Evolutionary conservation across 1,140 invertebrate genomes (phyloP).

Genomic region (Heliothis subflexa): DNA sequence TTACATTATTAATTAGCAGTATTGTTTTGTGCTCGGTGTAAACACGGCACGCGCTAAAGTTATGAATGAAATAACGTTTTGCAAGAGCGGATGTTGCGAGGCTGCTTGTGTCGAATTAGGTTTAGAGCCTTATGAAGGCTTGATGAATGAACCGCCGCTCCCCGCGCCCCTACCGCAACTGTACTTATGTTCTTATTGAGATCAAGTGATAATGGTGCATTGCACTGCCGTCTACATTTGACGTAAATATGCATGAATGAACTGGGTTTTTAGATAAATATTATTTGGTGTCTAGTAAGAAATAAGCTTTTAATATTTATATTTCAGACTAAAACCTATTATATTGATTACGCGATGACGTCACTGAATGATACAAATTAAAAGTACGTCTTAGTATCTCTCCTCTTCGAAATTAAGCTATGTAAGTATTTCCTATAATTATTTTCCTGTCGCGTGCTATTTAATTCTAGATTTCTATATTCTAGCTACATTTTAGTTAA

Average conservation of each 20-base stretch:
- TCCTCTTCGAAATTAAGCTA: too few relatives aligned
- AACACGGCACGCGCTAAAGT: constrained; percentile 64
- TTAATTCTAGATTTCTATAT: too few relatives aligned
- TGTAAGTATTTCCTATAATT: too few relatives aligned
- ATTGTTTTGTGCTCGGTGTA: constrained; percentile 59
- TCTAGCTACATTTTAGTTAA: too few relatives aligned
- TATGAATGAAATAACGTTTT: constrained; percentile 86
- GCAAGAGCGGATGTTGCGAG: constrained; percentile 86
- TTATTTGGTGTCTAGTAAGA: too few relatives aligned
- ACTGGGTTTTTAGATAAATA: background rate
- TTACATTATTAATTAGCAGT: constrained; percentile 30
- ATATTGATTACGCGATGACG: too few relatives aligned
- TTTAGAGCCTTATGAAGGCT: constrained; percentile 83
- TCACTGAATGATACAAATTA: too few relatives aligned
- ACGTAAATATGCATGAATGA: background rate
- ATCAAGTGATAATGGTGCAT: constrained; percentile 51
- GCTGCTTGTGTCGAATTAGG: constrained; percentile 83
- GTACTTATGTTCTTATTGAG: constrained; percentile 49
- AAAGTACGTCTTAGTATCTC: too few relatives aligned
- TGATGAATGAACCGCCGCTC: constrained; percentile 79
- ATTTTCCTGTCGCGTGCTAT: too few relatives aligned
- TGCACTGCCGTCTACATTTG: constrained; percentile 27
- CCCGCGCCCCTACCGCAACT: constrained; percentile 55
- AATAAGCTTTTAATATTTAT: too few relatives aligned
- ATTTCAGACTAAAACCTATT: too few relatives aligned